These are phyloP conservation scores for Sphenodon punctatus DNA, from an alignment of 2,797 vertebrate species.

Conservation along the genomic window DNA sequence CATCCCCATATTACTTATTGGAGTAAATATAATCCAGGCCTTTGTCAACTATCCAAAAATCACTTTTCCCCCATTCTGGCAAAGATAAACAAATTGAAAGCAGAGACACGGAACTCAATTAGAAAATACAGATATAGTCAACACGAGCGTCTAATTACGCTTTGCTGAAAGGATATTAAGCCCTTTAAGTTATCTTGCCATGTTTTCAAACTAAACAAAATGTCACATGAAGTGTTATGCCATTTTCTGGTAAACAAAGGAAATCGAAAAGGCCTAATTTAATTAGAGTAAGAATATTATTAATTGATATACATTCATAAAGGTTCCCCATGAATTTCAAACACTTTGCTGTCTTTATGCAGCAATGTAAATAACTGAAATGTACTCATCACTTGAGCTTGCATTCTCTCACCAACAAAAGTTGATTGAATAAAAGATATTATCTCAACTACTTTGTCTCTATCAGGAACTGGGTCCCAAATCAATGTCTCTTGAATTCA, in stretches of 20 bases:
- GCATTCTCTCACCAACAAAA: no score
- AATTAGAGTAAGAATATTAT: not conserved
- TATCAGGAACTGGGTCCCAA: no score
- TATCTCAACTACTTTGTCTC: no score
- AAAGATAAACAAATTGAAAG: slow-evolving; percentile 48
- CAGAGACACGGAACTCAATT: slow-evolving; percentile 29
- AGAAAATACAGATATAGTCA: slow-evolving; percentile 22
- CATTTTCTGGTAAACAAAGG: no score
- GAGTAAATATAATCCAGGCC: slow-evolving; percentile 37
- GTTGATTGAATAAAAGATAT: no score
- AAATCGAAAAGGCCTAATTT: not conserved
- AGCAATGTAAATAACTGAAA: no score
- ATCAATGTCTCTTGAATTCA: no score
- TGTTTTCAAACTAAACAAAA: no score
- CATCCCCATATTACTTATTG: slow-evolving; percentile 28
- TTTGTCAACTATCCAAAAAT: slow-evolving; percentile 33
- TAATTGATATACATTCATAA: not conserved
- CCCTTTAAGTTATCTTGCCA: not conserved
- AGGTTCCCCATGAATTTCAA: not conserved
- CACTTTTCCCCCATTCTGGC: slow-evolving; percentile 7
- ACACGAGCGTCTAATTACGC: not conserved
- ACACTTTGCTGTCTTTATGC: not conserved
- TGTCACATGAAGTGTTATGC: no score
- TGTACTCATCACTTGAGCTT: no score
- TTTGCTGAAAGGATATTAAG: not conserved